A percentile compares a stretch with the other conserved stretches of the same genome.
Evolutionary conservation across 2,888 invertebrate genomes (phyloP).

Genomic region (Periphyllus acericola): DNA sequence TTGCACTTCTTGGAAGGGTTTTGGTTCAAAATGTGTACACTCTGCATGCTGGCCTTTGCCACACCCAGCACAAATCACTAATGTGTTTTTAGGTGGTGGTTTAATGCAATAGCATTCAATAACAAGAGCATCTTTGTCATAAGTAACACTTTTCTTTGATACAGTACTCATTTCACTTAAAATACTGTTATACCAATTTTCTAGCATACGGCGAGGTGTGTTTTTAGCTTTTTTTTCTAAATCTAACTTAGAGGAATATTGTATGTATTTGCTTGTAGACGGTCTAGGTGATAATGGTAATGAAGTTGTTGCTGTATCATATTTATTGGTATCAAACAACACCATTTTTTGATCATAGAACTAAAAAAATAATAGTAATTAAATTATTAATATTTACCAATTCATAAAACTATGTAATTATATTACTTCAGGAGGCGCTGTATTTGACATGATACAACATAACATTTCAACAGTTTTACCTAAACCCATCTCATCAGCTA

Average conservation of each 20-base stretch:
- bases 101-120: slow-evolving; percentile 69
- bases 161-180: slow-evolving; percentile 46
- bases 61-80: slow-evolving; percentile 73
- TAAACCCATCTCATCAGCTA: slow-evolving; percentile 97
- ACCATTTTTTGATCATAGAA: slow-evolving; percentile 5
- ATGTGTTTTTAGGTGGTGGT: slow-evolving; percentile 64
- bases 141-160: neutral
- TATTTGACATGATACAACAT: slow-evolving; percentile 69
- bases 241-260: neutral
- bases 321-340: neutral
- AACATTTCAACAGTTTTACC: slow-evolving; percentile 95
- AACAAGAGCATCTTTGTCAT: slow-evolving; percentile 44
- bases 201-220: neutral
- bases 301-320: neutral
- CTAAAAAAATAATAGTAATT: slow-evolving; percentile 16
- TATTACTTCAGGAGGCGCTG: slow-evolving; percentile 45
- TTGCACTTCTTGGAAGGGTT: slow-evolving; percentile 66
- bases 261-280: slow-evolving; percentile 41
- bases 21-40: slow-evolving; percentile 71
- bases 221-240: neutral
- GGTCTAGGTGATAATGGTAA: neutral
- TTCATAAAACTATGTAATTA: neutral
- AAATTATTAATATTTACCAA: neutral
- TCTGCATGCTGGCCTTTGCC: slow-evolving; percentile 73
- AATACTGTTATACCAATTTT: slow-evolving; percentile 41